Evolutionary conservation across 2,888 invertebrate genomes (phyloP).

Genomic region (Cremastobaeus sp.): DNA sequence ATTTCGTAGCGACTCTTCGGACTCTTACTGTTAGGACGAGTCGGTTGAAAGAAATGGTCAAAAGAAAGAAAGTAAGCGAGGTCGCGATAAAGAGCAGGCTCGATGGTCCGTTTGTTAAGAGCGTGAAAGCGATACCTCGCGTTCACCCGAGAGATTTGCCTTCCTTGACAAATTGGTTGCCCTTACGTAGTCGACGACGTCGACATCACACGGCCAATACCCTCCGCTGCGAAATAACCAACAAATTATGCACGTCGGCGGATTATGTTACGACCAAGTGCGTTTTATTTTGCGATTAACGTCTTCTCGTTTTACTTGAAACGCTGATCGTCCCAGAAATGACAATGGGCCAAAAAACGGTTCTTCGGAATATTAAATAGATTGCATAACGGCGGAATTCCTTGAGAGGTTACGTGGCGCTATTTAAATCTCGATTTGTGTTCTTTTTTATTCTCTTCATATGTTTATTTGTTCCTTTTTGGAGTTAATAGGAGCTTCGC

Average conservation of each 20-base stretch:
- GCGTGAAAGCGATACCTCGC: slow-evolving; percentile 65
- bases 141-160: slow-evolving; percentile 56
- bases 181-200: slow-evolving; percentile 51
- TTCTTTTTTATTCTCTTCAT: background rate
- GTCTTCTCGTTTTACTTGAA: slow-evolving; percentile 40
- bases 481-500: no score
- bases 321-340: slow-evolving; percentile 27
- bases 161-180: slow-evolving; percentile 63
- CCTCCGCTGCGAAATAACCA: slow-evolving; percentile 44
- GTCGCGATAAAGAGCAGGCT: slow-evolving; percentile 48
- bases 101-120: slow-evolving; percentile 60
- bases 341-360: slow-evolving; percentile 9
- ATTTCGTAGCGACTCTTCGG: slow-evolving; percentile 30
- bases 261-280: slow-evolving; percentile 52
- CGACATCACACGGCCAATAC: slow-evolving; percentile 57
- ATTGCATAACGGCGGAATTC: no score
- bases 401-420: no score
- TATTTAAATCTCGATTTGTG: background rate
- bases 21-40: slow-evolving; percentile 1
- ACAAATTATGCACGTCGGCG: slow-evolving; percentile 48
- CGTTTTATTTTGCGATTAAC: slow-evolving; percentile 47
- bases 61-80: slow-evolving; percentile 43
- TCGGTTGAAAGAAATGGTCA: slow-evolving; percentile 25
- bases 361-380: slow-evolving; percentile 14
- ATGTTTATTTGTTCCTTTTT: background rate